Percentiles rank a stretch among this genome's conserved stretches.
Conservation (phyloP, 1,140 invertebrate genomes). For the Pygmarrhopalites habei region DNA sequence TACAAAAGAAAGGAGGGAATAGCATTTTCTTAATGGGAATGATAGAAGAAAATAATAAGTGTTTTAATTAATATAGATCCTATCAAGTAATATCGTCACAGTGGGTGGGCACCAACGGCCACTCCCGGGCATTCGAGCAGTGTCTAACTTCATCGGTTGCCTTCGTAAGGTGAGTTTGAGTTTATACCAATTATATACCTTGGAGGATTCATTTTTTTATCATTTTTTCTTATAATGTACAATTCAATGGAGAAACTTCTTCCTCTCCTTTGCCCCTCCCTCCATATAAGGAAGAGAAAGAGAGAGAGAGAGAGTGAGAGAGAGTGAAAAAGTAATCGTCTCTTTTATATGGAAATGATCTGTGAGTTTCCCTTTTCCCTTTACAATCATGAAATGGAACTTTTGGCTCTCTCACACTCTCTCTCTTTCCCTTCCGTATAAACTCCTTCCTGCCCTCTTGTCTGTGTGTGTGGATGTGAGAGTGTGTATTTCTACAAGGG, state of each 20-base stretch:
- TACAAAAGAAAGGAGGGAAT: no score
- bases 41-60: no score
- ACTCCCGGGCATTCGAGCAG: constrained; percentile 63
- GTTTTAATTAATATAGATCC: no score
- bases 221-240: not conserved
- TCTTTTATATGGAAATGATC: not conserved
- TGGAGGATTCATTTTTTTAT: not conserved
- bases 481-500: no score
- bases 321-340: not conserved
- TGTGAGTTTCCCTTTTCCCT: not conserved
- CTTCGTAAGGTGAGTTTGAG: constrained; percentile 71
- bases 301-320: no score
- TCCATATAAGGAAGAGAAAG: not conserved
- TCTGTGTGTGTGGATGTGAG: no score
- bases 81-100: constrained; percentile 76
- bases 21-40: no score
- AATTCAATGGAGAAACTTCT: not conserved
- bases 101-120: constrained; percentile 80
- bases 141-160: constrained; percentile 87
- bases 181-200: not conserved
- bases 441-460: no score
- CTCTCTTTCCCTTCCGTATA: no score
- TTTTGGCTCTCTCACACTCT: no score
- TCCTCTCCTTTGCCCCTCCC: not conserved
- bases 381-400: not conserved